Base-by-base conservation (phyloP, 2,888 invertebrate species). In the Apodemia zela region DNA sequence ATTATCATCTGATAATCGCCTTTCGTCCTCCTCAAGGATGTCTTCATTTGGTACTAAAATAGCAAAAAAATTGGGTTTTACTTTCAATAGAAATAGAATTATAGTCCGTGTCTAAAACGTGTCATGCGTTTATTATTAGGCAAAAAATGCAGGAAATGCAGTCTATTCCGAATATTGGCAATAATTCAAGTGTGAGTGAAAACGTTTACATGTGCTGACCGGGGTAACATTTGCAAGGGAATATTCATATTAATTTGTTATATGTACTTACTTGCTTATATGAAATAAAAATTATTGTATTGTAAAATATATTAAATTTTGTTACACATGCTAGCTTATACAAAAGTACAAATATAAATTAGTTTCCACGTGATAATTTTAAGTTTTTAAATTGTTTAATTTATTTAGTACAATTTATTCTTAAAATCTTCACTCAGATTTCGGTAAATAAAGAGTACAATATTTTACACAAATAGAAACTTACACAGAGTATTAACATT, bases 31-130 rank as follows among this genome's bases (percentile, higher is more conserved):
- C 80, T 92, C 92, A 35, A 92, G 78, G 65, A 92, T 92, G 68
- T 92, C 92, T 68, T 92, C 92, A 72, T 92, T 92, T 59, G 92
- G 92, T 64, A 92, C 92, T 92, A 80, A 74, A 89, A 87, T 13
- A 64, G 69, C 72, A 74, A 73, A 72, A 70, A 70, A 66, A 11
- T 33, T 5, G 42, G 10, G 42, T 47, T 38, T 64, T 59, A 68
- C 10, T 60, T 62, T 49, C n/a, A 13, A 62, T 18, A 38, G 59
- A 47, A 21, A 25, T 38, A 35, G 49, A 25, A 63, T 60, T 42
- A 35, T 49, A 13, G 47, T 61, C 60, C n/a, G n/a, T n/a, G n/a
- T n/a, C 45, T 47, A 54, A 54, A 35, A 54, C 61, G 60, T 57
- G 66, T 63, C 68, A 68, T 71, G 68, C 70, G 51, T 66, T 65